Percentiles rank a stretch among this genome's conserved stretches.
phyloP scores from a whole-genome alignment of 1,140 invertebrate genomes.

The Vanessa tameamea region DNA sequence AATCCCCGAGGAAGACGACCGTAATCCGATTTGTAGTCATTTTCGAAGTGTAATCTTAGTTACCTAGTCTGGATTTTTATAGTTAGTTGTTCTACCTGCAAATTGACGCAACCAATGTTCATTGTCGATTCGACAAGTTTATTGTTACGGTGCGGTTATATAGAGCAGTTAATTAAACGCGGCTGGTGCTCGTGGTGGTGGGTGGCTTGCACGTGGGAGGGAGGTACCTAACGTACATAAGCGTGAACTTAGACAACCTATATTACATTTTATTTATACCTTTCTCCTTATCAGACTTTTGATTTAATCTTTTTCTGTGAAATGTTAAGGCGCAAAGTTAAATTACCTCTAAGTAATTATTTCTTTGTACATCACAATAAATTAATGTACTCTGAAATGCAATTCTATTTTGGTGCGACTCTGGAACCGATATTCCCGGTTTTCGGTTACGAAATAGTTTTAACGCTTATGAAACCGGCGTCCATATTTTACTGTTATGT shows the following conservation, averaged over 20 bases:
- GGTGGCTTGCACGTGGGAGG: constrained; percentile 32
- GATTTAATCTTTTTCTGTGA: constrained; percentile 6
- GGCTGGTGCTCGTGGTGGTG: constrained; percentile 3
- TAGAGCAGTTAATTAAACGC: constrained; percentile 26
- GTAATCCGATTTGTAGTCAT: too few species aligned
- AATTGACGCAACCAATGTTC: constrained; percentile 9
- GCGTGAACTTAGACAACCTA: not conserved
- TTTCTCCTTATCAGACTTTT: not conserved
- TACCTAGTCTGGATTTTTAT: not conserved
- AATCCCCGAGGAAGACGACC: too few species aligned
- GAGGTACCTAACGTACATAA: not conserved
- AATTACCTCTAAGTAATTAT: not conserved
- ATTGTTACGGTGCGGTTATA: constrained; percentile 13
- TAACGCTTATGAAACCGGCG: not conserved
- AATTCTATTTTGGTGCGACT: not conserved
- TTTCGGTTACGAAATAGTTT: too few species aligned
- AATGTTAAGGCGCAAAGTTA: not conserved
- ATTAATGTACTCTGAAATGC: not conserved
- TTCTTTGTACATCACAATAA: not conserved
- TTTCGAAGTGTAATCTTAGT: too few species aligned
- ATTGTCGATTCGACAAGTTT: constrained; percentile 24
- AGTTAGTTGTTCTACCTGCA: not conserved
- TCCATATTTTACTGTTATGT: not conserved
- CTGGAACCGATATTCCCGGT: not conserved
- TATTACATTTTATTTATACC: not conserved